phyloP scores from a whole-genome alignment of 2,113 vertebrate species.

The Anhinga anhinga region DNA sequence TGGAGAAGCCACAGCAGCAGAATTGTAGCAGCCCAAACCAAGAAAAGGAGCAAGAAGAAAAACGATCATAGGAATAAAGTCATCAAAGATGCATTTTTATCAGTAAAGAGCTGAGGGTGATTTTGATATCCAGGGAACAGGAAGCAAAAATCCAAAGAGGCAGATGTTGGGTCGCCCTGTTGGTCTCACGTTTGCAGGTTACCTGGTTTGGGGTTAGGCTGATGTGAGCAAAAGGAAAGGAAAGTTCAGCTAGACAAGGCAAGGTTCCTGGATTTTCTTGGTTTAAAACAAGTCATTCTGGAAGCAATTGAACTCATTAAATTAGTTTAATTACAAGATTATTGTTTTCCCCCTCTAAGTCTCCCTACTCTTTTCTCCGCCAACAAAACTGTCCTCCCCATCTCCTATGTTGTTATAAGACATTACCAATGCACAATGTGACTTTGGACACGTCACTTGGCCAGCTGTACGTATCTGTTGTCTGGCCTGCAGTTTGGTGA shows the following conservation, averaged over 20 bases:
- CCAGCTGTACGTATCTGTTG: background rate
- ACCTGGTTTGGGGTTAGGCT: background rate
- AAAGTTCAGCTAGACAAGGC: background rate
- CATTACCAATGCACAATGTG: rapidly evolving
- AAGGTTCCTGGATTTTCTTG: background rate
- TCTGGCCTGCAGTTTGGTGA: background rate
- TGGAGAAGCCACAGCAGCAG: background rate
- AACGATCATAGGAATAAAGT: background rate
- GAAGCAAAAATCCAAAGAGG: background rate
- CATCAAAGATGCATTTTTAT: background rate
- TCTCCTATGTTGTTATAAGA: background rate
- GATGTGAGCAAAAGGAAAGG: background rate
- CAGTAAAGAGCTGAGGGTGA: background rate
- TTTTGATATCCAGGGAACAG: background rate
- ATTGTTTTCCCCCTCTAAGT: rapidly evolving
- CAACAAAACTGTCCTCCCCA: background rate
- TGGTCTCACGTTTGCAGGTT: background rate
- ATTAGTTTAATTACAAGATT: background rate
- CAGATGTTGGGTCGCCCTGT: rapidly evolving
- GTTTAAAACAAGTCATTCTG: background rate
- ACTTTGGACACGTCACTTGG: background rate
- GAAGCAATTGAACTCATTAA: background rate
- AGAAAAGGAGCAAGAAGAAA: background rate
- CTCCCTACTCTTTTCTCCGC: background rate
- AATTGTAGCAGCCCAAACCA: background rate